Conservation (phyloP, 2,113 vertebrate species). For the Sebastes fasciatus region DNA sequence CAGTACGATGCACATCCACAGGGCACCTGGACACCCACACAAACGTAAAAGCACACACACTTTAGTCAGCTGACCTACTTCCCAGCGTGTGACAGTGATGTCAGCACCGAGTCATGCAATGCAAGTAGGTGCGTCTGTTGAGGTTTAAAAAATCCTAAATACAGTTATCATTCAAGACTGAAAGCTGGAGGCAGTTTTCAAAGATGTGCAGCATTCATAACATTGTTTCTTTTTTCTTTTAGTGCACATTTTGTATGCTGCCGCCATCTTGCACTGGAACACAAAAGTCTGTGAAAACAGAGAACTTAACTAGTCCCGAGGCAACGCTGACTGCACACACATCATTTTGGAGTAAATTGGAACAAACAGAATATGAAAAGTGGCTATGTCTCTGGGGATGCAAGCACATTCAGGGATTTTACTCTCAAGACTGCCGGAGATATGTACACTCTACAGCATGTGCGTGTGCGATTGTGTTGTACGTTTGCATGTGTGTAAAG, state of each 20-base stretch:
- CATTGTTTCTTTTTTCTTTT: slow-evolving; percentile 28
- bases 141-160: slow-evolving; percentile 43
- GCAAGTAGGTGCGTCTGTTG: slow-evolving; percentile 19
- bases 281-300: slow-evolving; percentile 69
- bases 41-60: slow-evolving; percentile 1
- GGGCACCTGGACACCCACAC: slow-evolving; percentile 87
- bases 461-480: slow-evolving; percentile 9
- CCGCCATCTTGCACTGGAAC: slow-evolving; percentile 65
- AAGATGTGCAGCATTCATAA: slow-evolving; percentile 46
- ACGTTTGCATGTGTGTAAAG: background rate
- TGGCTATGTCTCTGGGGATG: slow-evolving; percentile 71
- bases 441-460: slow-evolving; percentile 52
- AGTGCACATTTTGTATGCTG: slow-evolving; percentile 58
- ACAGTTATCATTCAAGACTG: slow-evolving; percentile 46
- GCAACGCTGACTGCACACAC: slow-evolving; percentile 73
- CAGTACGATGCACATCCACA: slow-evolving; percentile 99
- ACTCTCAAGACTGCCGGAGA: slow-evolving; percentile 70
- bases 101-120: slow-evolving; percentile 34
- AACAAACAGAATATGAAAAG: slow-evolving; percentile 83
- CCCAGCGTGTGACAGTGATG: slow-evolving; percentile 19
- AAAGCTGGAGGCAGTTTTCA: slow-evolving; percentile 57
- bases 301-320: slow-evolving; percentile 72
- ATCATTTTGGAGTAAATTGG: slow-evolving; percentile 79
- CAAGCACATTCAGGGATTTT: slow-evolving; percentile 68
- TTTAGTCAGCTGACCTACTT: slow-evolving; percentile 28